Evolutionary conservation across 2,113 vertebrate species (phyloP), one percentile per base, ranked within the genome.

Genomic region (Aegotheles bennettii): DNA sequence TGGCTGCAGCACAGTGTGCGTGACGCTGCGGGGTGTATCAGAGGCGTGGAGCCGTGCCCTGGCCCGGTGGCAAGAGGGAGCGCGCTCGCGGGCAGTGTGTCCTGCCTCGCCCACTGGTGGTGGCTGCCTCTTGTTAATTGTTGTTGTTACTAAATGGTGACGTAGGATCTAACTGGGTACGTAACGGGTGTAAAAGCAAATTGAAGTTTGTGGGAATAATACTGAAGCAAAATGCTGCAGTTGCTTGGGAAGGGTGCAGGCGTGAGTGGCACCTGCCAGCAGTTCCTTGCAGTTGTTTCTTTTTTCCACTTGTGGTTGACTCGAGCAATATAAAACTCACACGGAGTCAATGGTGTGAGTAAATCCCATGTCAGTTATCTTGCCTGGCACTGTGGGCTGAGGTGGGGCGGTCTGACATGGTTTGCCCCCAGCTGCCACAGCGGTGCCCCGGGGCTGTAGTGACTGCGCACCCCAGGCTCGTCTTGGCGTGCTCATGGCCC

Each of bases 391-490:
- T 48, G 48, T 80, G 69, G 87, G 61, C n/a, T n/a, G 84, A 28
- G 61, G 61, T 35, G 83, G 53, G 94, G 25, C 57, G 43, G 28
- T 48, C 23, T 16, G 43, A 45, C 43, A 45, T 18, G 11, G 42
- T 42, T 26, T 40, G 18, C 24, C 29, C 13, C 33, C 2, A 3
- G 36, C 24, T 28, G 67, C 43, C 45, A 11, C 43, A 28, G 35
- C 36, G 26, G 53, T 17, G n/a, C 38, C 54, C 21, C 24, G 10
- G 40, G 48, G 50, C 35, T 2, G 1, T 36, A 38, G 17, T 0
- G 4, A 54, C 16, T 0, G 84, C 0, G 6, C 23, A 7, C n/a
- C 17, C 1, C 25, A 7, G 29, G 40, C n/a, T 61, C 5, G 3
- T 28, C 47, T 29, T 26, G 13, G 50, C 14, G 50, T 26, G 29